Evolutionary conservation across 2,113 vertebrate genomes (phyloP), one percentile per base, ranked within the genome.

Genomic region (Cettia cetti): DNA sequence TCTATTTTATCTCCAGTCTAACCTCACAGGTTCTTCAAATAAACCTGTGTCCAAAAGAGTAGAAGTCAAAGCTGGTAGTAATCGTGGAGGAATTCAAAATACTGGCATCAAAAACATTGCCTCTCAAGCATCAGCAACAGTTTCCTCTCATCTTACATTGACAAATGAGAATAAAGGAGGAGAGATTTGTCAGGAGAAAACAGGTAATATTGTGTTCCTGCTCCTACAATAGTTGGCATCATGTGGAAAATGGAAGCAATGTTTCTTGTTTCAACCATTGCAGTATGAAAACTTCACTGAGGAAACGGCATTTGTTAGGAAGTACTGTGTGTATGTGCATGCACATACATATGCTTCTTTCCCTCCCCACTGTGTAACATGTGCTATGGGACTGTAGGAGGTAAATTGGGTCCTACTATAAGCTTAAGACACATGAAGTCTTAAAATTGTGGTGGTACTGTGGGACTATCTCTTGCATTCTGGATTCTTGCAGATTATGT

Each of bases 11-110:
- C 83, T 97, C 95, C 93, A 99, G 99, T 98, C 98, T 72, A 98
- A 94, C 90, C 95, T 97, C 93, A 98, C 98, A 93, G 86, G 89
- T 63, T 95, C 94, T 64, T 98, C 98, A 90, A 97, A 96, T 87
- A 99, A 99, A 95, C 94, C 97, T 45, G 91, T 96, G 53, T 86
- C 96, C 87, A 99, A 98, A 95, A 98, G 97, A 95, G 91, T 91
- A 24, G 97, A 98, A 30, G 89, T 91, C 42, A 98, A 98, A 84
- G 86, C 95, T 70, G 96, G 80, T 52, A 60, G 80, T 50, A 45
- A 59, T 37, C 53, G 77, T 74, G 97, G 96, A 84, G 97, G 97
- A 79, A 64, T 89, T 74, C 97, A 94, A 77, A 97, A 66, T 81
- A 94, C 96, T 72, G 95, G 97, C 40, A 56, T 85, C 50, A 98